A percentile compares a stretch with the other conserved stretches of the same genome.
Evolutionary conservation across 2,888 invertebrate genomes (phyloP).

Genomic region (Sinopyrophorus schimmeli): DNA sequence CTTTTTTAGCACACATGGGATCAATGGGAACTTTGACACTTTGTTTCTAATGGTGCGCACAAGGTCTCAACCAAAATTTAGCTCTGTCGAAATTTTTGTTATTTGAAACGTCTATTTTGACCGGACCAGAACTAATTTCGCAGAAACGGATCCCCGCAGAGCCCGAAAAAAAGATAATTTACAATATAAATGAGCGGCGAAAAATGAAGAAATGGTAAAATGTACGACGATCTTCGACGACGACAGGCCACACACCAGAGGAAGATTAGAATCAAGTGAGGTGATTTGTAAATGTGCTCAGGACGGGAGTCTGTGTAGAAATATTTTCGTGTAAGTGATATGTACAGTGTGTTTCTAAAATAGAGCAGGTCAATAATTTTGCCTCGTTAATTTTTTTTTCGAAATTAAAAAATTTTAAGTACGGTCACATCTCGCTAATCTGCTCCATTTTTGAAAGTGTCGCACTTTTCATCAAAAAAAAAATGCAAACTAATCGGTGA

Average conservation of each 20-base stretch:
- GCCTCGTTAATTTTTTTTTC: too few species aligned
- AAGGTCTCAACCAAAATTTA: too few species aligned
- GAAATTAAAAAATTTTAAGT: too few species aligned
- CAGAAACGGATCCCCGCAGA: too few species aligned
- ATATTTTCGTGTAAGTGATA: slow-evolving; percentile 53
- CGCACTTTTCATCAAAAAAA: slow-evolving; percentile 1
- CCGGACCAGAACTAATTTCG: too few species aligned
- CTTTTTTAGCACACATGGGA: too few species aligned
- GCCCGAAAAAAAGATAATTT: slow-evolving; percentile 12
- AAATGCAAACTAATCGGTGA: slow-evolving; percentile 6
- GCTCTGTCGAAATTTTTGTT: too few species aligned
- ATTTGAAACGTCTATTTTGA: too few species aligned
- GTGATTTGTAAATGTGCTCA: slow-evolving; percentile 57
- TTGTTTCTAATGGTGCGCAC: too few species aligned
- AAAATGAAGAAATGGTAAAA: slow-evolving; percentile 26
- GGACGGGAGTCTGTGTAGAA: slow-evolving; percentile 56
- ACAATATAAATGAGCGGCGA: slow-evolving; percentile 28
- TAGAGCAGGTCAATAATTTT: slow-evolving; percentile 22
- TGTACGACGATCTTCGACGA: slow-evolving; percentile 41
- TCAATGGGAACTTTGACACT: too few species aligned
- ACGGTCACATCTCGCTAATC: too few species aligned
- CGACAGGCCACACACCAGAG: slow-evolving; percentile 41
- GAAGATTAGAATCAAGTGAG: slow-evolving; percentile 57
- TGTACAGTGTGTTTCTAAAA: slow-evolving; percentile 46
- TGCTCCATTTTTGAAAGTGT: slow-evolving; percentile 4